Conservation (phyloP, 1,140 invertebrate genomes). For the Antheraea mylitta region DNA sequence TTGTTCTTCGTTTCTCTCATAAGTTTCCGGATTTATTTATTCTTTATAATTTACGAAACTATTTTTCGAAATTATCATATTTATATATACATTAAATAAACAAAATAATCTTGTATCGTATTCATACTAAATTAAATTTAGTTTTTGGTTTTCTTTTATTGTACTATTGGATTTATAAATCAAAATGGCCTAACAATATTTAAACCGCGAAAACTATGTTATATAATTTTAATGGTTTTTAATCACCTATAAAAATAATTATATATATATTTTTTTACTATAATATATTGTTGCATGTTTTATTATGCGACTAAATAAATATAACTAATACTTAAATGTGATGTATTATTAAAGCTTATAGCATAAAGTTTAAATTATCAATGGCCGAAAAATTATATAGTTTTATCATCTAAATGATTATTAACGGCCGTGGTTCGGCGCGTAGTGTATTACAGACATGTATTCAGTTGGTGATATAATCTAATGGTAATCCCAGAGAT, state of each 20-base stretch:
- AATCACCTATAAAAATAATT: not conserved
- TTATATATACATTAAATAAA: not conserved
- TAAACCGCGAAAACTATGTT: not conserved
- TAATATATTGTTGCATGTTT: not conserved
- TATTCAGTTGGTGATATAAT: not conserved
- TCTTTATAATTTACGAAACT: no score
- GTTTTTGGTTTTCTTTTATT: not conserved
- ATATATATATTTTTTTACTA: not conserved
- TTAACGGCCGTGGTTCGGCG: no score
- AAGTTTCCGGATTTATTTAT: no score
- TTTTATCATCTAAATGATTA: not conserved
- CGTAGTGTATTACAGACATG: not conserved
- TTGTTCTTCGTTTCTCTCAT: not conserved
- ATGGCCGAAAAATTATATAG: not conserved
- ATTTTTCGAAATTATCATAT: no score
- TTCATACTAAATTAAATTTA: not conserved
- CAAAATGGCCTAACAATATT: not conserved
- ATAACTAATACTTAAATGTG: constrained; percentile 1
- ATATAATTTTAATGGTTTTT: not conserved
- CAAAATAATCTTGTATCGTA: not conserved
- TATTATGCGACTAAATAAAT: not conserved
- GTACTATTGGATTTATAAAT: not conserved
- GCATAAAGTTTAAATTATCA: not conserved
- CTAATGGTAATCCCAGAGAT: not conserved
- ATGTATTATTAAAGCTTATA: not conserved